Conservation (phyloP, 2,797 vertebrate genomes). For the Eospalax fontanierii region DNA sequence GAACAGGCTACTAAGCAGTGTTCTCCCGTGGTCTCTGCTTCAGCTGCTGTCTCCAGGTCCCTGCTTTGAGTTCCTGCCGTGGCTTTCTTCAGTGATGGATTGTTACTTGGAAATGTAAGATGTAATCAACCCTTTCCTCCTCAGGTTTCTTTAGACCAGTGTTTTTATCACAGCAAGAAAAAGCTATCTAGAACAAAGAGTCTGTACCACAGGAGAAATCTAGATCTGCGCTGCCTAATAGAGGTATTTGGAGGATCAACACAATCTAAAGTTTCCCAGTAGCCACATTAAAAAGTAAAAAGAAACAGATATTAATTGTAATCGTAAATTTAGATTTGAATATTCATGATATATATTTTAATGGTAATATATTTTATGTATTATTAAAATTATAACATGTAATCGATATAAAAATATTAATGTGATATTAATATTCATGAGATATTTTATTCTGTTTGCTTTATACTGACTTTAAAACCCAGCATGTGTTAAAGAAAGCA, state of each 20-base stretch:
- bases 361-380: constrained; percentile 53
- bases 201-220: background rate
- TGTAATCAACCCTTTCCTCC: too few species aligned
- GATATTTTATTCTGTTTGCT: constrained; percentile 6
- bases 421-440: constrained; percentile 72
- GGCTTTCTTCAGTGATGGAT: too few species aligned
- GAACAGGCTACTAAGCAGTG: too few species aligned
- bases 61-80: too few species aligned
- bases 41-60: too few species aligned
- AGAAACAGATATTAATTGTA: constrained; percentile 70
- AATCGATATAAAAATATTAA: constrained; percentile 72
- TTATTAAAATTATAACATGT: constrained; percentile 69
- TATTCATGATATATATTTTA: constrained; percentile 70
- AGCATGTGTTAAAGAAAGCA: background rate
- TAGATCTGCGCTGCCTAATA: background rate
- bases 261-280: background rate
- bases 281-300: constrained; percentile 69
- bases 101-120: too few species aligned
- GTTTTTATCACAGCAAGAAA: too few species aligned
- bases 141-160: too few species aligned
- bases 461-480: background rate
- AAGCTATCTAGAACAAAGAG: too few species aligned
- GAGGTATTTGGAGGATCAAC: background rate
- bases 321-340: constrained; percentile 72
- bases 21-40: too few species aligned